These are phyloP conservation scores for Microcebus ravelobensis DNA, from an alignment of 2,113 vertebrate species.

Conservation along the genomic window DNA sequence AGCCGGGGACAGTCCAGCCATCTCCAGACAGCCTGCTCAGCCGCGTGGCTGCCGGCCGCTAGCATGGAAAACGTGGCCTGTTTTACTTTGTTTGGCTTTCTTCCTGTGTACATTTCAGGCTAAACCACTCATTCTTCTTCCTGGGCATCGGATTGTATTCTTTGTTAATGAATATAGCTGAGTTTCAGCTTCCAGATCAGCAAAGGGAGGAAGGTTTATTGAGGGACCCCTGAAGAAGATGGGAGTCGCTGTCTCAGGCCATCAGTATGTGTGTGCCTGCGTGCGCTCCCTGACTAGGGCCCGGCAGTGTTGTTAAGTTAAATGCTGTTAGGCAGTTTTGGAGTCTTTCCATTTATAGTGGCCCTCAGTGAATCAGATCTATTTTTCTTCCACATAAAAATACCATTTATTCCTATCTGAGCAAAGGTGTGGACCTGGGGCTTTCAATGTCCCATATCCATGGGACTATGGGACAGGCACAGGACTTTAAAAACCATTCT, in stretches of 20 bases:
- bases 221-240: background rate
- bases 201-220: background rate
- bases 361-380: background rate
- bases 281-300: background rate
- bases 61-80: background rate
- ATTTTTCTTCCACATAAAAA: conserved; percentile 41
- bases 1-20: no score
- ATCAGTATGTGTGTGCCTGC: background rate
- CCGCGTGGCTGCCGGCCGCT: background rate
- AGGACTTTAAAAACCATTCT: background rate
- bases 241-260: background rate
- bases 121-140: background rate
- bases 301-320: background rate
- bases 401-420: background rate
- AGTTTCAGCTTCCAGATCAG: conserved; percentile 29
- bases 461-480: background rate
- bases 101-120: background rate
- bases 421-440: background rate
- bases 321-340: background rate
- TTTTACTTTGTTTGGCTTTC: background rate
- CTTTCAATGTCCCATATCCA: background rate
- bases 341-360: background rate
- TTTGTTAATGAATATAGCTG: background rate
- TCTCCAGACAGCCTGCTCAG: background rate
- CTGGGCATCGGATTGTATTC: background rate